These are phyloP conservation scores for Accipiter virgatus DNA, from an alignment of 2,113 vertebrate species.

Conservation along the genomic window DNA sequence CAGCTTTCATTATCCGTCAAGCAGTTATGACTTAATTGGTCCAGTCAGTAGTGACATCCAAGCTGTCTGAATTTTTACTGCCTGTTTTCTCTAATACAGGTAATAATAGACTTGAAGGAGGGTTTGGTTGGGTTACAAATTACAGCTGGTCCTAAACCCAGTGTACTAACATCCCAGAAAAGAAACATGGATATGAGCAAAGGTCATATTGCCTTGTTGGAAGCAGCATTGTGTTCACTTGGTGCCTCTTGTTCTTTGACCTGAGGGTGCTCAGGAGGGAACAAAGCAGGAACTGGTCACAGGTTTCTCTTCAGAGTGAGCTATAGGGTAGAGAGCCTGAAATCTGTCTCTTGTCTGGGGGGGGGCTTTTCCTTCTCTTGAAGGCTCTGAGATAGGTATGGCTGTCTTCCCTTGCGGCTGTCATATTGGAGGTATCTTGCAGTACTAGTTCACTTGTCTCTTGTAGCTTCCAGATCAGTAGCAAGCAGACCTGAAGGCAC, in stretches of 20 bases:
- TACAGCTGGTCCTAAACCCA: neutral
- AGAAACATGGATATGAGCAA: neutral
- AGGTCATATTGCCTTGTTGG: fast-evolving
- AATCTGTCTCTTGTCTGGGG: neutral
- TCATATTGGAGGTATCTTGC: neutral
- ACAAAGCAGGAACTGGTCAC: neutral
- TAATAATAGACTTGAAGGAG: neutral
- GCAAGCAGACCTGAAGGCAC: neutral
- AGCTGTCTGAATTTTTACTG: neutral
- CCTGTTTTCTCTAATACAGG: neutral
- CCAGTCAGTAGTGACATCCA: neutral
- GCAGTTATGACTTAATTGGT: neutral
- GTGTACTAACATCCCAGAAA: fast-evolving
- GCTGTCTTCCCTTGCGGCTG: neutral
- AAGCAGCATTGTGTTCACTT: neutral
- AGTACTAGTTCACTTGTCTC: neutral
- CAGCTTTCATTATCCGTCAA: neutral
- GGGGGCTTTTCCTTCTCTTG: neutral
- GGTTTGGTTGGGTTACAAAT: neutral
- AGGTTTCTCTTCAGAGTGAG: neutral
- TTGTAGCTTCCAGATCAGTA: neutral
- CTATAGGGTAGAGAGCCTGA: neutral
- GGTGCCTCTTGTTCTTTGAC: neutral
- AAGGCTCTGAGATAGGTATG: neutral
- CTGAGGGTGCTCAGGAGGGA: neutral